phyloP scores from a whole-genome alignment of 1,140 invertebrate genomes.

The Pararge aegeria region DNA sequence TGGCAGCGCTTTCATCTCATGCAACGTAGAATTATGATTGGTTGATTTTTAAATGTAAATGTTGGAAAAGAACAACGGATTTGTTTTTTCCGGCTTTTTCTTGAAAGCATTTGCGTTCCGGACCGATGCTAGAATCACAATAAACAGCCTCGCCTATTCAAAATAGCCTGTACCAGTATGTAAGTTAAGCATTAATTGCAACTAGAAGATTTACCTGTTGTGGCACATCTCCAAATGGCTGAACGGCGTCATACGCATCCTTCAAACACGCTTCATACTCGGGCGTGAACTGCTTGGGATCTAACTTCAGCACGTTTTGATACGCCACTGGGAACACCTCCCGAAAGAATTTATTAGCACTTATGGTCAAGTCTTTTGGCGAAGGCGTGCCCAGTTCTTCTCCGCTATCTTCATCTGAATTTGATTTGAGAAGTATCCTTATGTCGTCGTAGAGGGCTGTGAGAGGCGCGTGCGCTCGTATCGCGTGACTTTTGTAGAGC shows the following conservation, averaged over 20 bases:
- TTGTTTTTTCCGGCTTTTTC: no score
- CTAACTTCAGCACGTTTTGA: constrained; percentile 83
- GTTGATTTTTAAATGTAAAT: no score
- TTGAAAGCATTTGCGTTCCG: no score
- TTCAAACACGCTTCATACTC: constrained; percentile 89
- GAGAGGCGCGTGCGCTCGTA: constrained; percentile 82
- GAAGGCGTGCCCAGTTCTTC: constrained; percentile 42
- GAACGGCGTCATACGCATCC: constrained; percentile 85
- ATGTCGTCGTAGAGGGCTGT: constrained; percentile 85
- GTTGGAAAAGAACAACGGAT: no score
- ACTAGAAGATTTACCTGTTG: constrained; percentile 80
- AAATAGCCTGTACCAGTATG: no score
- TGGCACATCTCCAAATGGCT: constrained; percentile 91
- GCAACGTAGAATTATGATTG: no score
- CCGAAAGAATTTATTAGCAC: constrained; percentile 89
- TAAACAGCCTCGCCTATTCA: no score
- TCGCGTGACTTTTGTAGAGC: constrained; percentile 86
- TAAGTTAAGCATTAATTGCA: neutral
- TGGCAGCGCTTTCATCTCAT: no score
- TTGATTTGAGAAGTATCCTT: constrained; percentile 77
- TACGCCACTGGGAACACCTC: constrained; percentile 91
- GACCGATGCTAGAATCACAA: no score
- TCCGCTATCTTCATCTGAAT: constrained; percentile 35
- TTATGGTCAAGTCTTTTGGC: constrained; percentile 64
- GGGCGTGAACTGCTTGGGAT: constrained; percentile 81